These are phyloP conservation scores for Acleris holmiana DNA, from an alignment of 2,888 invertebrate genomes.

Conservation along the genomic window DNA sequence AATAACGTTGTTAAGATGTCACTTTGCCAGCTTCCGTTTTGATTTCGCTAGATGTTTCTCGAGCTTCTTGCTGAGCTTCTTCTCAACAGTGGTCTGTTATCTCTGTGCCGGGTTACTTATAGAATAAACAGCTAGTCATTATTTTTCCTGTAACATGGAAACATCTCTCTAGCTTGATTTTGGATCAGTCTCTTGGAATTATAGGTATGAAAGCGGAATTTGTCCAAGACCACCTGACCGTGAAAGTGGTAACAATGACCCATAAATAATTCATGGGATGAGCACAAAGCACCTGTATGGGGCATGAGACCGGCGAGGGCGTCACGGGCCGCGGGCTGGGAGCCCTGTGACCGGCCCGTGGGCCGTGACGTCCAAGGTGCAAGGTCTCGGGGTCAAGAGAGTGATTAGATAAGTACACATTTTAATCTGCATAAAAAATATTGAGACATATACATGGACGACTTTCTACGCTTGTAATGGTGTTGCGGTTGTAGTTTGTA, in stretches of 20 bases:
- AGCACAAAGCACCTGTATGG: conserved; percentile 61
- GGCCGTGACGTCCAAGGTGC: conserved; percentile 26
- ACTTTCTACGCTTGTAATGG: not conserved
- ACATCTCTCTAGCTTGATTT: conserved; percentile 20
- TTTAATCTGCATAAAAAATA: not conserved
- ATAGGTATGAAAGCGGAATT: conserved; percentile 2
- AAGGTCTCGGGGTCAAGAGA: conserved; percentile 26
- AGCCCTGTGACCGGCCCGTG: conserved; percentile 39
- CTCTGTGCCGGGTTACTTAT: no score
- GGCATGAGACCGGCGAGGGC: conserved; percentile 64
- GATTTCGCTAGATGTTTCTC: no score
- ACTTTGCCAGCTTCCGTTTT: no score
- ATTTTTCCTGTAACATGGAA: not conserved
- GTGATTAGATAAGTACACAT: conserved; percentile 1
- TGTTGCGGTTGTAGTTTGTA: conserved; percentile 8
- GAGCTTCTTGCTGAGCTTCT: no score
- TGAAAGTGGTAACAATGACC: conserved; percentile 58
- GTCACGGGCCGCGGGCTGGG: conserved; percentile 58
- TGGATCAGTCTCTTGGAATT: not conserved
- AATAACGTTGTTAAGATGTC: not conserved
- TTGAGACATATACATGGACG: not conserved
- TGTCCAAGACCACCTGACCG: conserved; percentile 46
- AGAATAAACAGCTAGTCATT: not conserved
- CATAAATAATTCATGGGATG: conserved; percentile 63
- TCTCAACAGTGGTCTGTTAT: no score